A percentile compares a stretch with the other conserved stretches of the same genome.
Conservation (phyloP, 2,797 vertebrate genomes). For the Trachurus trachurus region DNA sequence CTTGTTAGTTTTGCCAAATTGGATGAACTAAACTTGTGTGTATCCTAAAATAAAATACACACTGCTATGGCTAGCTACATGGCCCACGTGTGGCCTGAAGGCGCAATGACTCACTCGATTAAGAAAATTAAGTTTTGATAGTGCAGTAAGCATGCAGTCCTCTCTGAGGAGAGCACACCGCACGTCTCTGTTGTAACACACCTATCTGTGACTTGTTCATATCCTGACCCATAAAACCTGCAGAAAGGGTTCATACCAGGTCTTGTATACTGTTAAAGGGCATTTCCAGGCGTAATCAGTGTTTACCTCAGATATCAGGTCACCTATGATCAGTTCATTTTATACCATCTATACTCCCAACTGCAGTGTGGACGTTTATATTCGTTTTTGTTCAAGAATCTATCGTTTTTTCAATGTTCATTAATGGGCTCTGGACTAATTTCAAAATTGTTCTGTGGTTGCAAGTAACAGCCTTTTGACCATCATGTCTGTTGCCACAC, state of each 20-base stretch:
- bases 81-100: conserved; percentile 26
- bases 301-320: no score
- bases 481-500: no score
- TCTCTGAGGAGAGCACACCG: background rate
- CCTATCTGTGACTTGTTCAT: background rate
- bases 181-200: background rate
- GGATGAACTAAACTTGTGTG: conserved; percentile 22
- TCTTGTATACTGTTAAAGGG: background rate
- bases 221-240: conserved; percentile 7
- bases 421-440: no score
- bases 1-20: conserved; percentile 37
- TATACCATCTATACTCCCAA: no score
- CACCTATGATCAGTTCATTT: no score
- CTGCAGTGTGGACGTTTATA: no score
- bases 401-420: no score
- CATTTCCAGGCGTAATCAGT: no score
- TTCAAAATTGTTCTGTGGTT: no score
- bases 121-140: conserved; percentile 51
- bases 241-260: background rate
- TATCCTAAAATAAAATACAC: conserved; percentile 48
- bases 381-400: no score
- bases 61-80: conserved; percentile 5
- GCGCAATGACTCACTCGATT: conserved; percentile 61
- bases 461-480: no score
- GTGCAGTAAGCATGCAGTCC: conserved; percentile 11